Conservation (phyloP, 2,797 vertebrate species). For the Danio choprae region DNA sequence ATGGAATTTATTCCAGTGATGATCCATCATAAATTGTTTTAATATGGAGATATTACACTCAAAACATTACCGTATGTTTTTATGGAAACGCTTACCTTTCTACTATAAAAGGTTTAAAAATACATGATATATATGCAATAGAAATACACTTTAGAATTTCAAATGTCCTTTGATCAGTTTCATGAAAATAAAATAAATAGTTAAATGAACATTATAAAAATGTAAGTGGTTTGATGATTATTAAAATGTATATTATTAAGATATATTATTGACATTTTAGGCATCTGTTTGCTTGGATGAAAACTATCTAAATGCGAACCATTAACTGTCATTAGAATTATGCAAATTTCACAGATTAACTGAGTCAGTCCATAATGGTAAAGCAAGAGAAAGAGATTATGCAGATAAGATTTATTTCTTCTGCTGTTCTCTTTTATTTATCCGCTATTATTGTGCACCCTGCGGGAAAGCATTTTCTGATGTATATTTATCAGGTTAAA, state of each 20-base stretch:
- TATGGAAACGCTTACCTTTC: too few species aligned
- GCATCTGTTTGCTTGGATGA: not conserved
- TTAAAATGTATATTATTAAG: too few species aligned
- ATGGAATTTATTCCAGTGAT: too few species aligned
- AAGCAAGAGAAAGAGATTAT: constrained; percentile 14
- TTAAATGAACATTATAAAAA: too few species aligned
- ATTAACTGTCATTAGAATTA: not conserved
- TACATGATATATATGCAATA: too few species aligned
- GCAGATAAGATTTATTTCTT: constrained; percentile 41
- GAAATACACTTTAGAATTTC: too few species aligned
- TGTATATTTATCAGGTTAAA: constrained; percentile 58
- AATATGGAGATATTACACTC: too few species aligned
- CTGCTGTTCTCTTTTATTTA: constrained; percentile 22
- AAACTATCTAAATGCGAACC: constrained; percentile 12
- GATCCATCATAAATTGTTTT: too few species aligned
- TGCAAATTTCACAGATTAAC: not conserved
- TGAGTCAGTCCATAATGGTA: not conserved
- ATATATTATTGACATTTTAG: not conserved
- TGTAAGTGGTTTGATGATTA: not conserved
- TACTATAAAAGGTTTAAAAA: too few species aligned
- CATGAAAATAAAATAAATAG: too few species aligned
- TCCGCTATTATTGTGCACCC: constrained; percentile 26
- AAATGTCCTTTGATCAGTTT: too few species aligned
- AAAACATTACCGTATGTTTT: too few species aligned
- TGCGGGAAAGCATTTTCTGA: constrained; percentile 41